phyloP scores from a whole-genome alignment of 2,888 invertebrate species.

The Lapara coniferarum region DNA sequence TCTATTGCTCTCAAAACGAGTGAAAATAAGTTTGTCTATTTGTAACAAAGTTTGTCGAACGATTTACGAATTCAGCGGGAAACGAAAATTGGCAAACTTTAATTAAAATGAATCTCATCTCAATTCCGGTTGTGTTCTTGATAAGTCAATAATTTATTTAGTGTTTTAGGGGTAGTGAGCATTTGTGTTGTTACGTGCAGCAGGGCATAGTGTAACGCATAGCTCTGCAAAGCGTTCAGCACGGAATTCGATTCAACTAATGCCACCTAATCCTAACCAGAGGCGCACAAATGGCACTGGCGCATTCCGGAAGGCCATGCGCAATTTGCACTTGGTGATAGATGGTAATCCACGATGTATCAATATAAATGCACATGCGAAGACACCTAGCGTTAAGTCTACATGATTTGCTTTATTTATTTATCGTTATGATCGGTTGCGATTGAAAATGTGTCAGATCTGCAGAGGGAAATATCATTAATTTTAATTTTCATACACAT shows the following conservation, averaged over 20 bases:
- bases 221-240: constrained; percentile 76
- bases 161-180: constrained; percentile 10
- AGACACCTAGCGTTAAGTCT: not conserved
- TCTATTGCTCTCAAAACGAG: not conserved
- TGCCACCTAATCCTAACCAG: constrained; percentile 76
- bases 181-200: constrained; percentile 26
- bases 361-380: constrained; percentile 43
- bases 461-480: too few species aligned
- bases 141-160: constrained; percentile 53
- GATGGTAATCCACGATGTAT: constrained; percentile 75
- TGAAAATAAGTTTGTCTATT: not conserved
- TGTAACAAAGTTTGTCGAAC: constrained; percentile 29
- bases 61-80: constrained; percentile 56
- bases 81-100: constrained; percentile 66
- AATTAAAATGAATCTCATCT: constrained; percentile 58
- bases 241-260: constrained; percentile 81
- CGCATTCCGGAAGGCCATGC: constrained; percentile 74
- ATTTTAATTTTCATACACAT: too few species aligned
- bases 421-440: not conserved
- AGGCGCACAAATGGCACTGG: constrained; percentile 71
- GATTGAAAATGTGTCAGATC: not conserved
- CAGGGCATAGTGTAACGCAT: constrained; percentile 60
- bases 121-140: constrained; percentile 43
- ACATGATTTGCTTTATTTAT: not conserved
- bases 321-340: constrained; percentile 78